Base-by-base conservation (phyloP, 2,113 vertebrate genomes). In the Carassius auratus region DNA sequence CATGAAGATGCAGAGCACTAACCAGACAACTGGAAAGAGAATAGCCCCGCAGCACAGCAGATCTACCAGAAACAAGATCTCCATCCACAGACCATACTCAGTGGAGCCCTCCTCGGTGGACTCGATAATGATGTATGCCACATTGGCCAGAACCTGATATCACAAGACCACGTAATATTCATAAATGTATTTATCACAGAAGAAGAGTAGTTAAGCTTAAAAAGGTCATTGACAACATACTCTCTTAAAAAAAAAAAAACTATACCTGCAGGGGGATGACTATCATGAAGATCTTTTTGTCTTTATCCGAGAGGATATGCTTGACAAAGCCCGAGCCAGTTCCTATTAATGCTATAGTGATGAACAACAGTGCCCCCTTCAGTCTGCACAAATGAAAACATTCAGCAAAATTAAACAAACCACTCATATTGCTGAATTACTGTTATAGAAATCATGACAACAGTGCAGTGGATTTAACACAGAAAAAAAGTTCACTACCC, bases 281-380 rank as follows among this genome's bases (percentile, higher is more conserved):
- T 3, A 97, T 96, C 96, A 97, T 96, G 91, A 97, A 97, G 80
- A 97, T 96, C 91, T 96, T 97, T 88, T 97, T 97, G 92, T 97
- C 96, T 88, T 97, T 97, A 82, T 91, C 90, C 7, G 90, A 97
- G 19, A 97, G 94, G 89, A 96, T 97, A 91, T 97, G 96, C 85
- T 97, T 97, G 50, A 97, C 95, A 88, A 97, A 97, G 15, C 96
- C 96, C 96, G 96, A 97, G 92, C 96, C 96, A 0, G 96, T 97
- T 75, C 96, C 95, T 6, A 97, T 96, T 83, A 97, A 95, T 0
- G 96, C 95, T 61, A 91, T 89, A 68, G 90, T 97, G 92, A 97
- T 97, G 93, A 97, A 97, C 19, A 97, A 93, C n/a, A 97, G 94
- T 0, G 96, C 96, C 26, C 96, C 96, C 81, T 97, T 97, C 89